phyloP scores from a whole-genome alignment of 2,113 vertebrate species.

The Lophura nycthemera region DNA sequence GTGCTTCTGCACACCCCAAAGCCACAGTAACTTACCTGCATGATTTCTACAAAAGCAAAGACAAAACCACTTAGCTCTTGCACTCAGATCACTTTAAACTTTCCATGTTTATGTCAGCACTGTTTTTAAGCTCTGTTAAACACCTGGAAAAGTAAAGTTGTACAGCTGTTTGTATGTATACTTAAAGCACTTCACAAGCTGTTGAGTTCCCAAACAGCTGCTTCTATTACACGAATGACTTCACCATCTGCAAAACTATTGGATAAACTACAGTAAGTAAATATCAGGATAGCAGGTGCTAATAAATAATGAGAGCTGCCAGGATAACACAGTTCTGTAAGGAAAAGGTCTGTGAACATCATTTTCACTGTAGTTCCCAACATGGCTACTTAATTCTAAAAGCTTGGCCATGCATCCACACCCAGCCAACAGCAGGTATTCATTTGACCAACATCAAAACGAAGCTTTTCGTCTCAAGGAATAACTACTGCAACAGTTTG shows the following conservation, averaged over 20 bases:
- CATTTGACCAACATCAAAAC: background rate
- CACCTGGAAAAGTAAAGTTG: slow-evolving; percentile 56
- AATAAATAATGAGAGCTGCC: slow-evolving; percentile 38
- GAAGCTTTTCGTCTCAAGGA: background rate
- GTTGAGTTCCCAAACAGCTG: slow-evolving; percentile 66
- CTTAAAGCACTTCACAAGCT: slow-evolving; percentile 62
- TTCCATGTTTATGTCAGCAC: background rate
- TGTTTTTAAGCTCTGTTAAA: background rate
- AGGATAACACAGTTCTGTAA: background rate
- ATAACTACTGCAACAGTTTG: background rate
- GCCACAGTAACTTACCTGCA: background rate
- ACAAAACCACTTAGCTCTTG: background rate
- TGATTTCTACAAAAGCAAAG: background rate
- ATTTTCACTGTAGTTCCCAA: background rate
- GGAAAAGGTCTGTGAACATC: background rate
- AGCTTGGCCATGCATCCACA: background rate
- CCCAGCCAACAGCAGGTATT: background rate
- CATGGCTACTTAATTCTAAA: background rate
- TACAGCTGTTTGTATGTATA: slow-evolving; percentile 40
- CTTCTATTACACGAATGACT: slow-evolving; percentile 54
- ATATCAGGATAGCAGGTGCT: slow-evolving; percentile 70
- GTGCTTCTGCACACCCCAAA: background rate
- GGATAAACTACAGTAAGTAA: slow-evolving; percentile 63
- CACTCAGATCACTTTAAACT: background rate
- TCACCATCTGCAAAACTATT: slow-evolving; percentile 62